Base-by-base conservation (phyloP, 1,140 invertebrate genomes). In the Diorhabda carinulata region DNA sequence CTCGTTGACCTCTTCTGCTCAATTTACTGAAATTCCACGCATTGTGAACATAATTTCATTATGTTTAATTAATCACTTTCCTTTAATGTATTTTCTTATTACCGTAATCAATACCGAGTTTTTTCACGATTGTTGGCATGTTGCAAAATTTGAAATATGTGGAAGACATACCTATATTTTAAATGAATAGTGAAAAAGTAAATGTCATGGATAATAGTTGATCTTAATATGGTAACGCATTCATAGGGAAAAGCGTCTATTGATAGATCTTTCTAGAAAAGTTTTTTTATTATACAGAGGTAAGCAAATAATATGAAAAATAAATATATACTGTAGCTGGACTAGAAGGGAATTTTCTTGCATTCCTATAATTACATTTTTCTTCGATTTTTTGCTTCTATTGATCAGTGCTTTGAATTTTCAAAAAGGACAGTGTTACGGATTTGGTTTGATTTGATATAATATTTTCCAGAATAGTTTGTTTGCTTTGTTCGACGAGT, bases 171-270 rank as follows among this genome's bases (percentile, higher is more conserved):
- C 47, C 47, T 52, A 52, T n/a, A 52, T 52, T 52, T 8, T 8
- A n/a, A 8, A 2, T 8, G 47, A 8, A 52, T 52, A n/a, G 6
- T 52, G 47, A 52, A 52, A 52, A 52, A 52, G 47, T 2, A 52
- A 52, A 52, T 52, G 47, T 52, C 47, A 52, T 52, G 47, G 47
- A 52, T 52, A 52, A n/a, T 52, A 8, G 47, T 8, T n/a, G 3
- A 52, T 52, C 47, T 52, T 52, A 52, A 52, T 52, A 52, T 52
- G 47, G 47, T 52, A 52, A 52, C n/a, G 47, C n/a, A 52, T 52
- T 8, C 2, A 52, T 4, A n/a, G 47, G 2, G 47, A 52, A 52
- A 4, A 52, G 47, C 47, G 47, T 3, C 47, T 8, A 52, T 25
- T 25, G 25, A 25, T 25, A 25, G 25, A 25, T 25, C 25, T 25